These are phyloP conservation scores for Tanaodytes sp. DNA, from an alignment of 2,888 invertebrate genomes.

Conservation along the genomic window DNA sequence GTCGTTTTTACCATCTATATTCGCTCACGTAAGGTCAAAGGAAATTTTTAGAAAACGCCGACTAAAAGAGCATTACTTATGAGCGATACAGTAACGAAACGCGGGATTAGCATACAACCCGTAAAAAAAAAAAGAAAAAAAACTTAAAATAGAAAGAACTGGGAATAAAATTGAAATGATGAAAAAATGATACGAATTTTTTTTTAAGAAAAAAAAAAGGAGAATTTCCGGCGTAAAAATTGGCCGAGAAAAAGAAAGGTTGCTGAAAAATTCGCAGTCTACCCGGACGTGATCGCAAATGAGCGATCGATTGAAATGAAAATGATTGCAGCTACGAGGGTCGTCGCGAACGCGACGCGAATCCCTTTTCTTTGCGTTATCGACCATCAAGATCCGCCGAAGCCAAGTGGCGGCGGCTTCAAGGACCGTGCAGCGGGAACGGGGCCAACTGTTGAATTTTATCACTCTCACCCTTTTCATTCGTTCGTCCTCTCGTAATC, in stretches of 20 bases:
- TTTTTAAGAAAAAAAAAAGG: no score
- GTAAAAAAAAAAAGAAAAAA: no score
- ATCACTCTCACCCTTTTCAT: conserved; percentile 56
- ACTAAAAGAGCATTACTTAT: conserved; percentile 34
- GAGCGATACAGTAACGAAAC: conserved; percentile 19
- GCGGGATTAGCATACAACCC: conserved; percentile 15
- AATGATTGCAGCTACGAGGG: conserved; percentile 14
- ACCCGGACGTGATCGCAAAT: conserved; percentile 13
- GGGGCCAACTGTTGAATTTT: conserved; percentile 58
- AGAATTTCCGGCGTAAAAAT: no score
- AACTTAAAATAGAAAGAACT: no score
- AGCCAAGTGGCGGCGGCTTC: conserved; percentile 27
- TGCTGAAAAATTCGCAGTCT: background rate
- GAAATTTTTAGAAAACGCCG: conserved; percentile 22
- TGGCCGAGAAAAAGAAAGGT: no score
- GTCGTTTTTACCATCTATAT: conserved; percentile 23
- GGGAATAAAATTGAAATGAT: no score
- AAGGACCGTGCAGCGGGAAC: conserved; percentile 36
- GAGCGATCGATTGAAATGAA: conserved; percentile 35
- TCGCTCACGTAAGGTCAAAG: conserved; percentile 22
- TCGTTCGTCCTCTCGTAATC: conserved; percentile 44
- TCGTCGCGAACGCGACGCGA: conserved; percentile 37
- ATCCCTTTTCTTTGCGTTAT: conserved; percentile 53
- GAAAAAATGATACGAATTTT: conserved; percentile 4
- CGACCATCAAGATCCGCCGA: conserved; percentile 39